Percentiles rank a stretch among this genome's conserved stretches.
These are phyloP conservation scores for Manis javanica DNA, from an alignment of 2,797 vertebrate genomes.

Conservation along the genomic window DNA sequence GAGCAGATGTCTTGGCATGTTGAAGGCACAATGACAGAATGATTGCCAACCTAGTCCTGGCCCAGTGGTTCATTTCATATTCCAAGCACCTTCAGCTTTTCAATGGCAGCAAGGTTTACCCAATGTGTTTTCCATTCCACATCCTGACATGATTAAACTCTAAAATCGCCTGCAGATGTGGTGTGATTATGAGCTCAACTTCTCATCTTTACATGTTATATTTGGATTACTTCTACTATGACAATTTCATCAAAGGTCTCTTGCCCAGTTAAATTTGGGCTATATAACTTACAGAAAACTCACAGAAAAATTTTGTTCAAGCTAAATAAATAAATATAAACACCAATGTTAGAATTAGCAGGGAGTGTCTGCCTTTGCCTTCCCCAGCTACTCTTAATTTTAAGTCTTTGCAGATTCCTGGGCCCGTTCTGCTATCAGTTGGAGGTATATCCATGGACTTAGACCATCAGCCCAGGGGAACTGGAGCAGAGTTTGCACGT, in stretches of 20 bases:
- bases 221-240: constrained; percentile 25
- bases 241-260: not conserved
- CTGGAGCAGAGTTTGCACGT: not conserved
- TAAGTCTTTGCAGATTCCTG: not conserved
- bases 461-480: not conserved
- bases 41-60: not conserved
- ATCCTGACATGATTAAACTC: constrained; percentile 16
- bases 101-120: not conserved
- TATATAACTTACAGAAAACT: not conserved
- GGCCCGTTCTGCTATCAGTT: not conserved
- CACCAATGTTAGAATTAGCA: not conserved
- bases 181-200: not conserved
- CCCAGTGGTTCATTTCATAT: not conserved
- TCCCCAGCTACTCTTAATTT: not conserved
- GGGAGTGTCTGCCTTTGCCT: not conserved
- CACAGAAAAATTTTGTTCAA: constrained; percentile 35
- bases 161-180: constrained; percentile 61
- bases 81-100: constrained; percentile 34
- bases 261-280: constrained; percentile 24
- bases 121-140: constrained; percentile 49
- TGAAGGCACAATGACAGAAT: not conserved
- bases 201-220: constrained; percentile 20
- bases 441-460: not conserved
- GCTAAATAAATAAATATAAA: constrained; percentile 17
- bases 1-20: not conserved